Base-by-base conservation (phyloP, 2,888 invertebrate genomes). In the Mesorhabditis belari region DNA sequence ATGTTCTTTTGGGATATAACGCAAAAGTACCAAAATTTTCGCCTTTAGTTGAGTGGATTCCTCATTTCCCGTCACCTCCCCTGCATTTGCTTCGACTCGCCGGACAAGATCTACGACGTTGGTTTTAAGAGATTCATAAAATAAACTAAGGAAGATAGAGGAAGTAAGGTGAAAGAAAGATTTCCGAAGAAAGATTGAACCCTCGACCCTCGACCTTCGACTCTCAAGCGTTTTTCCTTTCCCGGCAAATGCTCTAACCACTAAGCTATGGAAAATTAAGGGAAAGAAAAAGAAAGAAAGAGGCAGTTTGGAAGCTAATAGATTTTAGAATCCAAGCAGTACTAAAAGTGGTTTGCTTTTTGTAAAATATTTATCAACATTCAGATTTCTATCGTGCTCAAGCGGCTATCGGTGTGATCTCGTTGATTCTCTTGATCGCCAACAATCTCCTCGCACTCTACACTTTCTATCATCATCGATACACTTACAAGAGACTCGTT, bases 341-440 rank as follows among this genome's bases (percentile, higher is more conserved):
- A n/a, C 6, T 35, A n/a, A 29, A 5, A 9, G 44, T 21, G 4
- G 3, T 23, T 50, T 71, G n/a, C n/a, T n/a, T n/a, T n/a, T n/a
- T n/a, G n/a, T n/a, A n/a, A n/a, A n/a, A n/a, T n/a, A n/a, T n/a
- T n/a, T n/a, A n/a, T n/a, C n/a, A n/a, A n/a, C n/a, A n/a, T 72
- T 24, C 66, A 79, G 79, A 79, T 44, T 80, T 71, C 63, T 77
- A 80, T 55, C 75, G 75, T 3, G 75, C 76, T 1, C 80, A 80
- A 66, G 78, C 78, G 1, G 78, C 69, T 21, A 71, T 80, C 57
- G 71, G 73, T 12, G 64, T 74, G 9, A 74, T 80, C 44, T 69
- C 75, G 6, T 55, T 75, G 17, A 56, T 67, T 5, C 59, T 80
- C 12, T 74, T 80, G 56, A 52, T 76, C 5, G 64, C 63, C 61